A percentile compares a stretch with the other conserved stretches of the same genome.
These are phyloP conservation scores for Anhinga anhinga DNA, from an alignment of 2,113 vertebrate genomes.

Conservation along the genomic window DNA sequence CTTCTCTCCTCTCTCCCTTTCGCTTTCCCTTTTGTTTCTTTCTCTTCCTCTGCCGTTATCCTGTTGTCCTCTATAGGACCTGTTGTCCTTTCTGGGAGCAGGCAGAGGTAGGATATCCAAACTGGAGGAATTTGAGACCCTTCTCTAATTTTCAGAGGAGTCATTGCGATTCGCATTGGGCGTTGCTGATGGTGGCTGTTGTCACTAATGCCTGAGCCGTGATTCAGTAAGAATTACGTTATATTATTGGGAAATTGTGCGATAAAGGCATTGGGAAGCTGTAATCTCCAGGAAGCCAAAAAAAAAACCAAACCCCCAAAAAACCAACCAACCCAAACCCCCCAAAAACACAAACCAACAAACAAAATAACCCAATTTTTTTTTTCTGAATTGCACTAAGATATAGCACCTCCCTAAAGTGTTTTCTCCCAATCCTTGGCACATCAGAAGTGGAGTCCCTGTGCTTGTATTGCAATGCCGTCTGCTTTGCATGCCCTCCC, in stretches of 20 bases:
- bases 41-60: background rate
- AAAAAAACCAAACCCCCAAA: no score
- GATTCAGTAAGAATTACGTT: background rate
- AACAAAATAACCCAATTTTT: no score
- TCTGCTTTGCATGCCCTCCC: background rate
- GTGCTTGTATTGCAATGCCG: background rate
- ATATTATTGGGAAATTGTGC: background rate
- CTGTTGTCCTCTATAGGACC: background rate
- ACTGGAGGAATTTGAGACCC: background rate
- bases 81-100: background rate
- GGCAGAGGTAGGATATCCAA: background rate
- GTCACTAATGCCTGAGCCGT: background rate
- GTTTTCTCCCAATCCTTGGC: background rate
- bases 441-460: background rate
- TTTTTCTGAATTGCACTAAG: background rate
- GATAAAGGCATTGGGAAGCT: background rate
- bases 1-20: background rate
- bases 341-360: no score
- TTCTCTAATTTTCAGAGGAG: background rate
- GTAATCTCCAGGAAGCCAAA: background rate
- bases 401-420: background rate
- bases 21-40: background rate
- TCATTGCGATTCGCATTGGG: fast-evolving
- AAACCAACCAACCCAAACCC: no score
- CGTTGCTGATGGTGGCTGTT: background rate